These are phyloP conservation scores for Solenopsis fugax DNA, from an alignment of 1,140 invertebrate species.

Conservation along the genomic window DNA sequence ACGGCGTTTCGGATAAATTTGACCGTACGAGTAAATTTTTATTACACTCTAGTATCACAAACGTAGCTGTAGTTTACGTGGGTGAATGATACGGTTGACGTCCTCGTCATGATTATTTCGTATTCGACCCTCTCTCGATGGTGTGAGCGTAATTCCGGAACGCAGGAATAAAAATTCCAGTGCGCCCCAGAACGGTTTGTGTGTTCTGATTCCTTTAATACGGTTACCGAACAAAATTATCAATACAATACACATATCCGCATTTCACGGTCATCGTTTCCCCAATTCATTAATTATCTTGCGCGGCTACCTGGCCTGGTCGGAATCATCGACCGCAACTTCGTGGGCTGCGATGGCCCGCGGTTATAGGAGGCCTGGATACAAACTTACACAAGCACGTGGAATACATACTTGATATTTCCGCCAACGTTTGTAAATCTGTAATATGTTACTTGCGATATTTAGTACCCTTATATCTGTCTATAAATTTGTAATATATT, in stretches of 20 bases:
- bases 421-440: conserved; percentile 1
- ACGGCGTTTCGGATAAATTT: not conserved
- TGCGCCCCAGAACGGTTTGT: conserved; percentile 40
- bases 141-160: conserved; percentile 59
- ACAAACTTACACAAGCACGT: conserved; percentile 62
- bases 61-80: not conserved
- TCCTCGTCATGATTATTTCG: conserved; percentile 62
- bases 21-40: not conserved
- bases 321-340: conserved; percentile 71
- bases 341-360: conserved; percentile 65
- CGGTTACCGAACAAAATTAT: conserved; percentile 17
- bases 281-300: conserved; percentile 76
- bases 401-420: conserved; percentile 15
- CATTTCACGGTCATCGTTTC: conserved; percentile 11
- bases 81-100: conserved; percentile 32
- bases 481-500: not conserved
- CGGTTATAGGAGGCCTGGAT: conserved; percentile 67
- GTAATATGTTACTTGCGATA: conserved; percentile 5
- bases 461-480: not conserved
- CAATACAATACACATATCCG: not conserved
- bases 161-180: conserved; percentile 67
- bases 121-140: conserved; percentile 3
- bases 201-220: not conserved
- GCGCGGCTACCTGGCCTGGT: conserved; percentile 51
- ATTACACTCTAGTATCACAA: not conserved